These are phyloP conservation scores for Anniella stebbinsi DNA, from an alignment of 2,797 vertebrate genomes.

Conservation along the genomic window DNA sequence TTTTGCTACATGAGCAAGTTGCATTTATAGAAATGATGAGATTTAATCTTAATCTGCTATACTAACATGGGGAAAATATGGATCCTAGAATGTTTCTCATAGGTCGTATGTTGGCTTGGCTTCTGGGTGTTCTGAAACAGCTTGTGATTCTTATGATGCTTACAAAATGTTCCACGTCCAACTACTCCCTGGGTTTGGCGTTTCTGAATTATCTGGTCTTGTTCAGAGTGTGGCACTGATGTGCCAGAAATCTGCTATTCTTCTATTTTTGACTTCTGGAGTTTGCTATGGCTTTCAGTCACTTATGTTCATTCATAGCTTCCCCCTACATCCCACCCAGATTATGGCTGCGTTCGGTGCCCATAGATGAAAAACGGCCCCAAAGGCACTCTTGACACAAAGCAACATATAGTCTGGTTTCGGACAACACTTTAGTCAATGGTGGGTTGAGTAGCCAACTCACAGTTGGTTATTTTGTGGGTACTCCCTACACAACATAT, in stretches of 20 bases:
- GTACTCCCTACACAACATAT: no score
- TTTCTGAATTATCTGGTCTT: neutral
- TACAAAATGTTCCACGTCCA: neutral
- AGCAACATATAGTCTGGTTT: no score
- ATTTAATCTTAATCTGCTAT: conserved; percentile 58
- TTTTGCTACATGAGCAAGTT: conserved; percentile 63
- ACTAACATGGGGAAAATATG: conserved; percentile 42
- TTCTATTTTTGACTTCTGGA: neutral
- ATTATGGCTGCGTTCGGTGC: neutral
- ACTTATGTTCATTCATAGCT: neutral
- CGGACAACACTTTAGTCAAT: no score
- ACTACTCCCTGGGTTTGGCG: neutral
- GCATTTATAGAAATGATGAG: conserved; percentile 69
- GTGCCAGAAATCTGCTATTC: neutral
- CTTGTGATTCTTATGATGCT: neutral
- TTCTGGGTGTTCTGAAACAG: neutral
- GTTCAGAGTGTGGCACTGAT: neutral
- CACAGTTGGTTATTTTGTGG: no score
- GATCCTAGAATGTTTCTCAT: conserved; percentile 58
- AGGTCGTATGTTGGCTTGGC: conserved; percentile 15
- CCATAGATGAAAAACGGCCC: neutral
- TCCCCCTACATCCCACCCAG: neutral
- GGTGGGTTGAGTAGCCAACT: no score
- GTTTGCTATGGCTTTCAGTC: neutral
- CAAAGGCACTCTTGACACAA: neutral